A percentile compares a stretch with the other conserved stretches of the same genome.
Evolutionary conservation across 2,888 invertebrate species (phyloP).

Genomic region (Elaeidobius kamerunicus): DNA sequence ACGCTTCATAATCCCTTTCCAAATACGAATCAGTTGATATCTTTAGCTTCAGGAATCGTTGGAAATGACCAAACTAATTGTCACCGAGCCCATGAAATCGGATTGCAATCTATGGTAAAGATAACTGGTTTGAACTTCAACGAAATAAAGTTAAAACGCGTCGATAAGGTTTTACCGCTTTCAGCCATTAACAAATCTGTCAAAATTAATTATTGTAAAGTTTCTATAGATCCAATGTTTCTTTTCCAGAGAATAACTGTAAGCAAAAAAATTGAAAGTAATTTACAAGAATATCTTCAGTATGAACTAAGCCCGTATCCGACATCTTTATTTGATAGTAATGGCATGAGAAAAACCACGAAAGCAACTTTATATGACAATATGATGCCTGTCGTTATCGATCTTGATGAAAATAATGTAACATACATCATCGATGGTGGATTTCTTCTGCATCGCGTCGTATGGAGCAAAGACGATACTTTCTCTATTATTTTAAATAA

Average conservation of each 20-base stretch:
- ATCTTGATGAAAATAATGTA: constrained; percentile 25
- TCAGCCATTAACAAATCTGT: constrained; percentile 35
- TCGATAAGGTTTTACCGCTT: constrained; percentile 39
- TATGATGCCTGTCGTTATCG: constrained; percentile 21
- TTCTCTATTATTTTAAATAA: constrained; percentile 30
- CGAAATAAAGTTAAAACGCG: constrained; percentile 37
- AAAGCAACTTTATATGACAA: constrained; percentile 5
- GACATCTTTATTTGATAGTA: constrained; percentile 27
- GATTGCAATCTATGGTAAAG: constrained; percentile 35
- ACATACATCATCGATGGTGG: constrained; percentile 37
- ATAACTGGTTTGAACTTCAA: constrained; percentile 38
- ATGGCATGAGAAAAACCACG: constrained; percentile 33
- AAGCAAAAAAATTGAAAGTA: constrained; percentile 32
- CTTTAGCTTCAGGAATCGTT: constrained; percentile 20
- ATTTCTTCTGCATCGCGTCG: constrained; percentile 34
- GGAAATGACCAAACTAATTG: constrained; percentile 39
- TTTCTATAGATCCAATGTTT: constrained; percentile 23
- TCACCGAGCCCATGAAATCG: constrained; percentile 37
- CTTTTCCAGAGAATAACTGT: constrained; percentile 17
- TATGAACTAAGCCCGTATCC: constrained; percentile 39
- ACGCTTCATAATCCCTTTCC: constrained; percentile 40
- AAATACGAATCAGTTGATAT: constrained; percentile 34
- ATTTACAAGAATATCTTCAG: constrained; percentile 25
- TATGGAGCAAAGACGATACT: constrained; percentile 31
- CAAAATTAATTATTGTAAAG: constrained; percentile 36